Conservation (phyloP, 1,140 invertebrate species). For the Melanaphis sacchari region DNA sequence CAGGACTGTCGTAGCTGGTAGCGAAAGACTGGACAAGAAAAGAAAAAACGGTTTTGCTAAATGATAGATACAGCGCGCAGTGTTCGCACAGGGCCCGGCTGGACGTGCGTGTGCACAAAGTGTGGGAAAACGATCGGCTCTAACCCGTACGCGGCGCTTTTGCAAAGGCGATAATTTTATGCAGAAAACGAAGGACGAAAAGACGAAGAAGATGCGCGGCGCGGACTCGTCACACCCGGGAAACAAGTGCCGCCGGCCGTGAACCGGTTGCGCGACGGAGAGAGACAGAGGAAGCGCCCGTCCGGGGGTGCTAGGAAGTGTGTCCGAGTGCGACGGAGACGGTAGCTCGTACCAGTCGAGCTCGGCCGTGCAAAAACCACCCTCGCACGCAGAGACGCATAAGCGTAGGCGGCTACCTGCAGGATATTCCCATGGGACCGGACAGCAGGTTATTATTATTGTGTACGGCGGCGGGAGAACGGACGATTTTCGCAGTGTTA, state of each 20-base stretch:
- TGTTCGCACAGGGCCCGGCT: not conserved
- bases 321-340: not conserved
- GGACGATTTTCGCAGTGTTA: not conserved
- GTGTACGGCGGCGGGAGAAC: not conserved
- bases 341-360: constrained; percentile 23
- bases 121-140: constrained; percentile 30
- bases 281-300: not conserved
- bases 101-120: not conserved
- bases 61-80: not conserved
- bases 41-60: constrained; percentile 9
- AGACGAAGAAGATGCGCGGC: not conserved
- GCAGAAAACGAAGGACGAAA: constrained; percentile 9
- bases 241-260: not conserved
- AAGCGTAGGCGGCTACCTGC: constrained; percentile 41
- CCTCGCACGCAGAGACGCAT: not conserved
- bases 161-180: constrained; percentile 32
- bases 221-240: not conserved
- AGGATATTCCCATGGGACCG: constrained; percentile 45
- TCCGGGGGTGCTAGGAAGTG: too few relatives aligned
- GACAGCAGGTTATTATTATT: not conserved
- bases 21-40: not conserved
- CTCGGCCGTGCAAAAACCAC: not conserved
- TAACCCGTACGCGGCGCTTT: not conserved
- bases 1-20: too few relatives aligned
- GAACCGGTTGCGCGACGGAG: constrained; percentile 14